These are phyloP conservation scores for Hipposideros armiger DNA, from an alignment of 2,113 vertebrate species.

Conservation along the genomic window DNA sequence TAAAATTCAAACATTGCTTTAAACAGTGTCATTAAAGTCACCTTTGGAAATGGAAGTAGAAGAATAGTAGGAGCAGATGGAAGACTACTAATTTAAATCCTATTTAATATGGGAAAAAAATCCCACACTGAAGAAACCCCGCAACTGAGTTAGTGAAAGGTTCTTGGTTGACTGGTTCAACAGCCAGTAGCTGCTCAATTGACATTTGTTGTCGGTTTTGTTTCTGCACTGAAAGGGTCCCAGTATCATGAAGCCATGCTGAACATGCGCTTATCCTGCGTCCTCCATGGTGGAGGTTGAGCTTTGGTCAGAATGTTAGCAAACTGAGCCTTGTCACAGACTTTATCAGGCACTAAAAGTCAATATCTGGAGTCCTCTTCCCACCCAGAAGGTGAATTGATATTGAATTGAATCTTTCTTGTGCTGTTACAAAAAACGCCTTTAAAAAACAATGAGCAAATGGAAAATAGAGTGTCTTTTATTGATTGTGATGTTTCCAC, in stretches of 20 bases:
- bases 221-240: background rate
- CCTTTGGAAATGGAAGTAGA: background rate
- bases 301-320: constrained; percentile 12
- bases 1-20: background rate
- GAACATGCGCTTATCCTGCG: background rate
- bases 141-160: background rate
- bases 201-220: background rate
- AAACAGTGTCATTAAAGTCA: background rate
- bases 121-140: background rate
- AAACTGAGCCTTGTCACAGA: constrained; percentile 72
- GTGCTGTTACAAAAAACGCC: constrained; percentile 84
- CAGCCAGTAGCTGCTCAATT: background rate
- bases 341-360: constrained; percentile 72
- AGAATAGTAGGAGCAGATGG: background rate
- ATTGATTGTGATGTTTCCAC: constrained; percentile 85
- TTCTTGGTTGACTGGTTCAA: background rate
- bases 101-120: background rate
- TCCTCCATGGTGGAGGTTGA: background rate
- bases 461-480: constrained; percentile 84
- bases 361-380: constrained; percentile 61
- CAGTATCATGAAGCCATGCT: background rate
- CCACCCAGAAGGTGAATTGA: constrained; percentile 82
- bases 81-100: background rate
- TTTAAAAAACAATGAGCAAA: constrained; percentile 82
- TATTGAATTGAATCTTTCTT: constrained; percentile 82